Conservation (phyloP, 2,888 invertebrate genomes). For the Drosophila dives region DNA sequence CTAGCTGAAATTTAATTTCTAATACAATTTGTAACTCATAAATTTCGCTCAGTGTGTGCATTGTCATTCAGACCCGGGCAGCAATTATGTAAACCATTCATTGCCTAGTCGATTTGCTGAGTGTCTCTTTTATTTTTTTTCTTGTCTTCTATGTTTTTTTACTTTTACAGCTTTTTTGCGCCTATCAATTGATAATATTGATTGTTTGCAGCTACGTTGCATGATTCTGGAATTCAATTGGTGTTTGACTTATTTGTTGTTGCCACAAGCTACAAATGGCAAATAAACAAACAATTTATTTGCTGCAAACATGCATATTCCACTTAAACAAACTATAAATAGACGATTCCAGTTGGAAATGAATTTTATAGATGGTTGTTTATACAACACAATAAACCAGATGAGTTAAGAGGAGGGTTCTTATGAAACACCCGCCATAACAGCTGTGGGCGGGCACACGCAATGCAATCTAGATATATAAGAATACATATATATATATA, state of each 20-base stretch:
- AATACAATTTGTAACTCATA: background rate
- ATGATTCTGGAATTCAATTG: constrained; percentile 16
- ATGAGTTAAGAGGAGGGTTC: background rate
- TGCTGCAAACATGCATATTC: constrained; percentile 36
- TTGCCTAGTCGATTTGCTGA: constrained; percentile 6
- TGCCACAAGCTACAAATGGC: constrained; percentile 42
- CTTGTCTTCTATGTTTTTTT: background rate
- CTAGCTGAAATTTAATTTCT: background rate
- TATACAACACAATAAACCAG: background rate
- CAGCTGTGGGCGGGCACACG: constrained; percentile 33
- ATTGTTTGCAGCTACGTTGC: constrained; percentile 36
- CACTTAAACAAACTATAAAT: constrained; percentile 8
- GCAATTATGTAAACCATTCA: constrained; percentile 45
- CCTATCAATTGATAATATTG: constrained; percentile 51
- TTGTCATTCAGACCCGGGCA: constrained; percentile 3
- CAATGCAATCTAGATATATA: constrained; percentile 15
- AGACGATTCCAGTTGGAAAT: background rate
- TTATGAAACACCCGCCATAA: constrained; percentile 30
- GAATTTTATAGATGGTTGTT: background rate
- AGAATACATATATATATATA: background rate
- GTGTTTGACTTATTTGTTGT: constrained; percentile 24
- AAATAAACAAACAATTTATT: constrained; percentile 33
- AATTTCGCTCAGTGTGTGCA: constrained; percentile 15
- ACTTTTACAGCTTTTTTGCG: constrained; percentile 10
- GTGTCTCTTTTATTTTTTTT: background rate